Evolutionary conservation across 2,888 invertebrate genomes (phyloP), one percentile per base, ranked within the genome.

Genomic region (Barypeithes pellucidus): DNA sequence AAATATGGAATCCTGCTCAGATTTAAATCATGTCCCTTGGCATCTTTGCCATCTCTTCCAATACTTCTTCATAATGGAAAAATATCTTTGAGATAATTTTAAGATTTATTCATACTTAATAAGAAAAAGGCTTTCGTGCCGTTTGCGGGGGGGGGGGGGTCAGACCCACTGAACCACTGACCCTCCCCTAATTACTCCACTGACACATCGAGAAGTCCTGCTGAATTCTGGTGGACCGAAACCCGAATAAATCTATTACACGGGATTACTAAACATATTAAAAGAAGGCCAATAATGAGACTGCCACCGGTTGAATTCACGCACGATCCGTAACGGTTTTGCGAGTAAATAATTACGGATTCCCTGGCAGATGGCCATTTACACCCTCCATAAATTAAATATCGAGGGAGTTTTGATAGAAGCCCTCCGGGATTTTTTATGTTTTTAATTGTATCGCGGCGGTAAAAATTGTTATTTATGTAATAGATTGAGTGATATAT

Each of bases 351-450:
- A 81, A 81, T 80, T 80, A 82, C 76, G 80, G 82, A 82, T 82
- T 82, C 83, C 81, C 80, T 76, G 77, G 82, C 83, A 83, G 83
- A 82, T 83, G 83, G 80, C 78, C 76, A 78, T 77, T 79, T 78
- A 79, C 81, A 80, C 82, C 82, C 82, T 77, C 80, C 52, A 68
- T 77, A 79, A 79, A 79, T 72, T 77, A 78, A 77, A 79, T 78
- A 77, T 69, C 67, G 68, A 72, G 72, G 77, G 75, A 76, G 79
- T 76, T 76, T 76, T 77, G 76, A 77, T 78, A 73, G 79, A 79
- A 78, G 76, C 79, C 80, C 77, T 77, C 74, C 73, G 75, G 76
- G 73, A 80, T 80, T 79, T 76, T 79, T 77, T 74, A 72, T 73
- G 73, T 75, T 78, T 79, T 78, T 79, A 78, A 79, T 80, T 79